These are phyloP conservation scores for Lasioglossum zephyrum DNA, from an alignment of 2,888 invertebrate species.

Conservation along the genomic window DNA sequence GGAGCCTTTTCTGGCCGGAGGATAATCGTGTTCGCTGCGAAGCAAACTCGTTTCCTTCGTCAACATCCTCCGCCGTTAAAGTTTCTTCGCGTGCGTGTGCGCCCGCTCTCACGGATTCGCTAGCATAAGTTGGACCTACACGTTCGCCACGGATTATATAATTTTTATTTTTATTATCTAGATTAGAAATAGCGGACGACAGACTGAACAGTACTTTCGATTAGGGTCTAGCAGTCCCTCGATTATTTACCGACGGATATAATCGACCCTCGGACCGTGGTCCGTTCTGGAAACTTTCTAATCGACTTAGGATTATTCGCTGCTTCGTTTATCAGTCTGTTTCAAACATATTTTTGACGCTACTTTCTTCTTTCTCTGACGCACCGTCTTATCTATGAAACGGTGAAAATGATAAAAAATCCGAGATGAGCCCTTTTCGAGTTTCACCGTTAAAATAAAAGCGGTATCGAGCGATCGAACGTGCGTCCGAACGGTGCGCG, in stretches of 20 bases:
- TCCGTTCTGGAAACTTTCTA: too few relatives aligned
- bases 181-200: not conserved
- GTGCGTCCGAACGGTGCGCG: not conserved
- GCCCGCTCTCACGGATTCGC: not conserved
- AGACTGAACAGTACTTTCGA: not conserved
- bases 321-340: too few relatives aligned
- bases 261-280: too few relatives aligned
- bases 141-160: not conserved
- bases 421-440: too few relatives aligned
- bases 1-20: constrained; percentile 29
- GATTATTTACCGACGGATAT: not conserved
- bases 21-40: constrained; percentile 41
- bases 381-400: too few relatives aligned
- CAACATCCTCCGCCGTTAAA: constrained; percentile 10
- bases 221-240: not conserved
- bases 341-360: too few relatives aligned
- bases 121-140: not conserved
- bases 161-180: not conserved
- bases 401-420: not conserved
- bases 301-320: too few relatives aligned
- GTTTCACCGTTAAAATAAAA: not conserved
- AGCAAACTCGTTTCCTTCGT: constrained; percentile 14
- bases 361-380: too few relatives aligned
- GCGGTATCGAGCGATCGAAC: not conserved
- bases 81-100: constrained; percentile 1